Base-by-base conservation (phyloP, 2,888 invertebrate species). In the Acleris emargana region DNA sequence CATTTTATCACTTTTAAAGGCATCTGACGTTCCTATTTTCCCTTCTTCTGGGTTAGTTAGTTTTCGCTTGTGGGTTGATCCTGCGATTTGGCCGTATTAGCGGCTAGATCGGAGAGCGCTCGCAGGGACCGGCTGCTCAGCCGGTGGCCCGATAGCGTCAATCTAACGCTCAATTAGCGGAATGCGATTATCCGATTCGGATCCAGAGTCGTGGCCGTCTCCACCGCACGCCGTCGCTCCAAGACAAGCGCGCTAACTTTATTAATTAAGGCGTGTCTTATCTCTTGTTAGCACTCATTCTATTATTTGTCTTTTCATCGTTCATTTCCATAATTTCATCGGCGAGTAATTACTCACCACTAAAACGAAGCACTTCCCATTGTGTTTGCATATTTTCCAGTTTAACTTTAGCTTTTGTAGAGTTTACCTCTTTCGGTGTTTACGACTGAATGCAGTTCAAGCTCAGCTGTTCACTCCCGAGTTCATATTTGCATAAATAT, bases 241-340 rank as follows among this genome's bases (percentile, higher is more conserved):
- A 82, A 88, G 88, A 88, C 89, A 86, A 87, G 81, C 84, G 82
- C 86, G 86, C 89, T 86, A 92, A 92, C 91, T 92, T 92, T 92
- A 92, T 92, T 92, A 91, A 92, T 92, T 92, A 92, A 91, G 91
- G 89, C 89, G 86, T 89, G 92, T 92, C 91, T 92, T 92, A 92
- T 92, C 92, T 91, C 91, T 91, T 91, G 91, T 91, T 91, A 91
- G 91, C 92, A 92, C 92, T 92, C 92, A 88, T 92, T 92, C 90
- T 91, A 88, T 91, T 92, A 92, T 92, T 92, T 92, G 91, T 92
- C 90, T 92, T 91, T 89, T 91, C 87, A 88, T 88, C 89, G 90
- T 89, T 91, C 89, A 92, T 92, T 92, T 91, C 87, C 92, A 92
- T 92, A 92, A 91, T 91, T 89, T 91, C 90, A 91, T 91, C 86